A percentile compares a stretch with the other conserved stretches of the same genome.
Conservation (phyloP, 1,140 invertebrate genomes). For the Drosophila setifemur region DNA sequence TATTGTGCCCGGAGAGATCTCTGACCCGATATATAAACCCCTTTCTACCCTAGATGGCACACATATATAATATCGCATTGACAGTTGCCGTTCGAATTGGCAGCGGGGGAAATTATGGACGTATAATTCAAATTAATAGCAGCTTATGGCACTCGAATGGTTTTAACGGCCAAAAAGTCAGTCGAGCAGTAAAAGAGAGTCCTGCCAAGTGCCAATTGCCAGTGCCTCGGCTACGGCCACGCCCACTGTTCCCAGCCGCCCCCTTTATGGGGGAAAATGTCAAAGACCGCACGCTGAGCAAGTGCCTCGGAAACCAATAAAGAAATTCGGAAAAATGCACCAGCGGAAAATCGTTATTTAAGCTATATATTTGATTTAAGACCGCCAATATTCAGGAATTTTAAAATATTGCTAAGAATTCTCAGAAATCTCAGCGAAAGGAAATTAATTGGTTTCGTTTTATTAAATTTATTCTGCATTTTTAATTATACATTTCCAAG, state of each 20-base stretch:
- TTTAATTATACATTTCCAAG: no score
- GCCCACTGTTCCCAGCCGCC: not conserved
- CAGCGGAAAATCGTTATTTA: conserved; percentile 13
- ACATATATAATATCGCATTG: conserved; percentile 56
- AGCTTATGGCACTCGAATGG: conserved; percentile 75
- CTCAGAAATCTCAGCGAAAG: no score
- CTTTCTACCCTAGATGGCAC: not conserved
- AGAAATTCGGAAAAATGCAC: not conserved
- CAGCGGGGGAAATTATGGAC: conserved; percentile 71
- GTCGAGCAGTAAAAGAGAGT: conserved; percentile 47
- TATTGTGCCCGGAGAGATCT: not conserved
- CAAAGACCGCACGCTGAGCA: conserved; percentile 59
- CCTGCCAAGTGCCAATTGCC: conserved; percentile 56
- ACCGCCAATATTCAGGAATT: conserved; percentile 29
- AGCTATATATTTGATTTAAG: conserved; percentile 48
- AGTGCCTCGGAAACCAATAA: conserved; percentile 7
- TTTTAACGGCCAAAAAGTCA: conserved; percentile 76
- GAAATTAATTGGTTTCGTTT: no score
- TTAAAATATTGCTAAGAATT: no score
- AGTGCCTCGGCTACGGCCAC: conserved; percentile 12
- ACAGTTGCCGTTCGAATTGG: conserved; percentile 35
- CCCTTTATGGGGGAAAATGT: not conserved
- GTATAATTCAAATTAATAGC: conserved; percentile 80
- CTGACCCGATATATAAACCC: not conserved
- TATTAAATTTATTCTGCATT: no score